phyloP scores from a whole-genome alignment of 1,140 invertebrate species.

The Zaprionus tsacasi region DNA sequence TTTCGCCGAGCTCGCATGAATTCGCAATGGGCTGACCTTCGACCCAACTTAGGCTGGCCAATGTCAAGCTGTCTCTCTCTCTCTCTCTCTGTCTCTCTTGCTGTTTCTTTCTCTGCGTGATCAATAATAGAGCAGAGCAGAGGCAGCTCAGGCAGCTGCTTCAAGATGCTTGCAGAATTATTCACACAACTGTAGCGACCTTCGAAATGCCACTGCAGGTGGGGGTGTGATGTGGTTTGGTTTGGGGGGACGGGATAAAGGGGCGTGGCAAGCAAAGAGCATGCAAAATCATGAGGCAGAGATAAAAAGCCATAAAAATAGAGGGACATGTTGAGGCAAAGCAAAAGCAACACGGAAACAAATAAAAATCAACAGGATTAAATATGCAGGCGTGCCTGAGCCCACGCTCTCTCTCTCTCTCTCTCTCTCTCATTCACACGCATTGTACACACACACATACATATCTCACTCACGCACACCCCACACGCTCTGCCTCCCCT shows the following conservation, averaged over 20 bases:
- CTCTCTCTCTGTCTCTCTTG: not conserved
- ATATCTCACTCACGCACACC: constrained; percentile 8
- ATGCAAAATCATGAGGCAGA: constrained; percentile 61
- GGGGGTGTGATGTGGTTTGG: no score
- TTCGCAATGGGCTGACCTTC: constrained; percentile 35
- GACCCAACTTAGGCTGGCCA: constrained; percentile 12
- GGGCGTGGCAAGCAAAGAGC: constrained; percentile 42
- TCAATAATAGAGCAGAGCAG: constrained; percentile 20
- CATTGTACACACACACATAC: not conserved
- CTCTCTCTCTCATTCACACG: constrained; percentile 16
- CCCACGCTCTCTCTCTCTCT: not conserved
- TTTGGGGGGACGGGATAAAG: not conserved
- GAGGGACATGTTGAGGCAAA: constrained; percentile 21
- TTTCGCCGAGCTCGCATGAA: constrained; percentile 16
- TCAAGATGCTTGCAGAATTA: not conserved
- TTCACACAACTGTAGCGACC: constrained; percentile 22
- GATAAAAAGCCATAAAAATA: constrained; percentile 70
- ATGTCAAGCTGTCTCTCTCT: constrained; percentile 16
- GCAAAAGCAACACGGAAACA: constrained; percentile 65
- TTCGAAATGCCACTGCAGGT: constrained; percentile 13
- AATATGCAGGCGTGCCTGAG: constrained; percentile 65
- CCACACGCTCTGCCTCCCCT: not conserved
- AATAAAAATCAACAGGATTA: constrained; percentile 83
- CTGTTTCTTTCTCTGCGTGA: not conserved
- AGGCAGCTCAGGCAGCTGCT: constrained; percentile 16